Percentiles rank a stretch among this genome's conserved stretches.
These are phyloP conservation scores for Sula dactylatra DNA, from an alignment of 2,113 vertebrate genomes.

Conservation along the genomic window DNA sequence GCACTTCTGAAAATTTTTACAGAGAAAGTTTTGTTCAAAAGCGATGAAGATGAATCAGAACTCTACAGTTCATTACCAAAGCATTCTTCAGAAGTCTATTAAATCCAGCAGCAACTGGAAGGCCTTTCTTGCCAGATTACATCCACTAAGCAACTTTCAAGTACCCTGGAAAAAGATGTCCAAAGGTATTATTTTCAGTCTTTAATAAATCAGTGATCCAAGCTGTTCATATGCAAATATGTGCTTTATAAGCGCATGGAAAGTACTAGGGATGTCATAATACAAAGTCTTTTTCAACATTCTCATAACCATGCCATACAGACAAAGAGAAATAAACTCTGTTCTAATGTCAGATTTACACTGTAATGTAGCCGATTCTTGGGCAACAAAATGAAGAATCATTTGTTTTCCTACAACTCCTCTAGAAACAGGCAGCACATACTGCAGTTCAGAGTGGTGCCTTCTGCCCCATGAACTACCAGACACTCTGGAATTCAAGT, in stretches of 20 bases:
- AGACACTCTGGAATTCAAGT: background rate
- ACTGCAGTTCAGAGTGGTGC: background rate
- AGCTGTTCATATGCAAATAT: background rate
- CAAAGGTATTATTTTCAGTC: background rate
- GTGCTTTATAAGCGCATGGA: background rate
- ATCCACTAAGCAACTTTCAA: background rate
- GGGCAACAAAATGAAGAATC: background rate
- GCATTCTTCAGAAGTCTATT: background rate
- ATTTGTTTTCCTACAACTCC: background rate
- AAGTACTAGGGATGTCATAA: background rate
- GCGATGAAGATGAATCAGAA: background rate
- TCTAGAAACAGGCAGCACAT: background rate
- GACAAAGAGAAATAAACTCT: background rate
- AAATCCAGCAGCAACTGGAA: conserved; percentile 8
- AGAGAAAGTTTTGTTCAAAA: background rate
- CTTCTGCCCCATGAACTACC: background rate
- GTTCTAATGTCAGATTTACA: rapidly evolving
- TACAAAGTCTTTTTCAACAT: background rate
- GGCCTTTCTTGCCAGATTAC: background rate
- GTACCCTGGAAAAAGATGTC: background rate
- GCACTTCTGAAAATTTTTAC: background rate
- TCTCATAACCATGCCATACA: background rate
- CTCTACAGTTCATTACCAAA: background rate
- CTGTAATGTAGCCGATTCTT: background rate
- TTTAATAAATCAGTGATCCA: background rate